Evolutionary conservation across 2,113 vertebrate species (phyloP).

Genomic region (Hemichromis elongatus): DNA sequence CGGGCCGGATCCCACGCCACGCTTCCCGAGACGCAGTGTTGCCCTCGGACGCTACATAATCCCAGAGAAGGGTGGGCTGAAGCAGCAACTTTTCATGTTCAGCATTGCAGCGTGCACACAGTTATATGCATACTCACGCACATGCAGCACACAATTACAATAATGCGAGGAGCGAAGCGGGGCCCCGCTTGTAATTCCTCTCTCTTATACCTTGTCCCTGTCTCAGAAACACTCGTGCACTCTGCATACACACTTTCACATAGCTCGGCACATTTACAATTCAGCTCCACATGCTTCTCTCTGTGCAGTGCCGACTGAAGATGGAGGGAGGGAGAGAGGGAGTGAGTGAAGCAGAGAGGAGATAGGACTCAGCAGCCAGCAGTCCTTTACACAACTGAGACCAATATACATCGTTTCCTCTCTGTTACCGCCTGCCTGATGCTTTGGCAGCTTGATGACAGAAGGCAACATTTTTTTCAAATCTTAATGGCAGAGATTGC

Average conservation of each 20-base stretch:
- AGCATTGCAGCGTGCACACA: slow-evolving; percentile 57
- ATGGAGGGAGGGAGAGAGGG: slow-evolving; percentile 25
- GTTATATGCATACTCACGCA: slow-evolving; percentile 20
- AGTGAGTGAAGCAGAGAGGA: slow-evolving; percentile 55
- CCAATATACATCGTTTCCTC: slow-evolving; percentile 76
- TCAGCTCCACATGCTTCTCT: slow-evolving; percentile 69
- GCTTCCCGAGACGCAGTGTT: slow-evolving; percentile 48
- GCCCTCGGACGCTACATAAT: slow-evolving; percentile 67
- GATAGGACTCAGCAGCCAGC: slow-evolving; percentile 62
- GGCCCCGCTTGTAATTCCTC: slow-evolving; percentile 18
- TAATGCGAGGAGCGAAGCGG: not conserved
- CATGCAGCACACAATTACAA: slow-evolving; percentile 2
- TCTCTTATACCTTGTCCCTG: not conserved
- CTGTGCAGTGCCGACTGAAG: slow-evolving; percentile 62
- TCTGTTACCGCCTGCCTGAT: not conserved
- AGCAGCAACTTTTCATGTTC: slow-evolving; percentile 53
- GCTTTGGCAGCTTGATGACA: slow-evolving; percentile 33
- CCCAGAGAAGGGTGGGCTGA: slow-evolving; percentile 35
- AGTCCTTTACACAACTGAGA: slow-evolving; percentile 62
- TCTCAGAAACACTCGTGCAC: slow-evolving; percentile 19
- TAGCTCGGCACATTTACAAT: slow-evolving; percentile 55
- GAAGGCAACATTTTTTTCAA: slow-evolving; percentile 5
- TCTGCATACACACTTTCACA: slow-evolving; percentile 38
- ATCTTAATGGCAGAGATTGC: not conserved
- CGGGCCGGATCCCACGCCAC: slow-evolving; percentile 53